Conservation (phyloP, 2,113 vertebrate species). For the Origma solitaria region DNA sequence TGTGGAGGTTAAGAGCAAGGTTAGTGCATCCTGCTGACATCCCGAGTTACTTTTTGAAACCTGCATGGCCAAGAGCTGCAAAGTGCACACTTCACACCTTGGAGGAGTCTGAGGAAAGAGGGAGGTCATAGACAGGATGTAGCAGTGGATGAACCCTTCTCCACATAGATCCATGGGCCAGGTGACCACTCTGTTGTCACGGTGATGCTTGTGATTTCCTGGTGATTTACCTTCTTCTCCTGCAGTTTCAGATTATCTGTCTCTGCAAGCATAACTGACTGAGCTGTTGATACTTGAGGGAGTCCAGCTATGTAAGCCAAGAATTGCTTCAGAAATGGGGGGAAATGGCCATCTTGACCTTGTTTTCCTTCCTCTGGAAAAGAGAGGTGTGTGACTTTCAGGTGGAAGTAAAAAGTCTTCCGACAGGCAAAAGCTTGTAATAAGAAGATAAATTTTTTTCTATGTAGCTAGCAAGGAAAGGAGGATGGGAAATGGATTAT, state of each 20-base stretch:
- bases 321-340: neutral
- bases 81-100: neutral
- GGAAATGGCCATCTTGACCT: neutral
- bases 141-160: neutral
- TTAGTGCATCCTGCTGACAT: neutral
- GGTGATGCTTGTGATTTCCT: neutral
- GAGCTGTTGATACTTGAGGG: neutral
- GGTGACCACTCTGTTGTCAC: neutral
- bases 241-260: neutral
- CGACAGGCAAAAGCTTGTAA: neutral
- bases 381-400: neutral
- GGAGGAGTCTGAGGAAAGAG: neutral
- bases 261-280: neutral
- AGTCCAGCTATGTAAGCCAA: neutral
- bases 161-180: fast-evolving
- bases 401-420: neutral
- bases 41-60: neutral
- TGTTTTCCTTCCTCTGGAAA: neutral
- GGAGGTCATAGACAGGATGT: neutral
- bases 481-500: neutral
- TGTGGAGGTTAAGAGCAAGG: neutral
- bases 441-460: neutral
- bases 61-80: neutral
- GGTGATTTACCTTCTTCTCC: neutral
- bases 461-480: neutral